These are phyloP conservation scores for Cyprinodon tularosa DNA, from an alignment of 2,113 vertebrate genomes.

Conservation along the genomic window DNA sequence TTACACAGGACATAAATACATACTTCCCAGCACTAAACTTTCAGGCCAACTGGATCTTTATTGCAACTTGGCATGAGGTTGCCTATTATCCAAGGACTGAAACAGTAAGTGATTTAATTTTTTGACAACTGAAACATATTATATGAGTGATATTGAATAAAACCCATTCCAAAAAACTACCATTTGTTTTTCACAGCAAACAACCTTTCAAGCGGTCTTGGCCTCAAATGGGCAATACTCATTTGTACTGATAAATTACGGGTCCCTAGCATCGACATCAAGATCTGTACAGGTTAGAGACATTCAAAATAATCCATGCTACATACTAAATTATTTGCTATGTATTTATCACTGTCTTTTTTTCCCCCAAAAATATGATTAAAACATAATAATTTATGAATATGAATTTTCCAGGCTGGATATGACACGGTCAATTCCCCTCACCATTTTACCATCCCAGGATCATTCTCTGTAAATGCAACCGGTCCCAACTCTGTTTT, in stretches of 20 bases:
- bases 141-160: background rate
- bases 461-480: constrained; percentile 17
- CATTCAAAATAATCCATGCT: accelerated
- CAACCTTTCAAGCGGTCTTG: constrained; percentile 69
- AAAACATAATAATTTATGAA: background rate
- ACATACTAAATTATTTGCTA: too few relatives aligned
- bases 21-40: constrained; percentile 60
- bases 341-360: too few relatives aligned
- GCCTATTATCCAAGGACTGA: constrained; percentile 50
- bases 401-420: constrained; percentile 54
- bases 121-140: background rate
- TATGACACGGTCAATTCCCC: constrained; percentile 49
- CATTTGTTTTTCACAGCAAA: constrained; percentile 34
- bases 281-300: constrained; percentile 29
- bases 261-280: background rate
- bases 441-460: constrained; percentile 49
- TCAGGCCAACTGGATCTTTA: constrained; percentile 54
- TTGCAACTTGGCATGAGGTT: constrained; percentile 78
- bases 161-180: background rate
- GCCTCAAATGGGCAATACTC: constrained; percentile 48
- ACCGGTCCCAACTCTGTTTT: constrained; percentile 12
- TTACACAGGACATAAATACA: constrained; percentile 57
- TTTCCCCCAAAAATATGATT: too few relatives aligned
- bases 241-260: constrained; percentile 75
- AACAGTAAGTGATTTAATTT: constrained; percentile 44